phyloP scores from a whole-genome alignment of 1,140 invertebrate genomes.

The Drosophila malerkotliana region DNA sequence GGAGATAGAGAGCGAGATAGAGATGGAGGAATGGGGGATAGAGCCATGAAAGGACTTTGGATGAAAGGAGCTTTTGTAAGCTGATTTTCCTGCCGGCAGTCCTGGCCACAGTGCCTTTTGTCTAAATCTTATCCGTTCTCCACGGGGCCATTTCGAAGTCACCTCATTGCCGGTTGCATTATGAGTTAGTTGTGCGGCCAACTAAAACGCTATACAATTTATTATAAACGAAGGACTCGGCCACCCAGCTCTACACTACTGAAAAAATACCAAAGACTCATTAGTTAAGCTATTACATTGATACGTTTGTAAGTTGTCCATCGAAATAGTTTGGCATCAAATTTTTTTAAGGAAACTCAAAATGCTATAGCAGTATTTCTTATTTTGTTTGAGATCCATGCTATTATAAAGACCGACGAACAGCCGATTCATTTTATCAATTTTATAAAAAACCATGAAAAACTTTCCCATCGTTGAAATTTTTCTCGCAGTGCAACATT shows the following conservation, averaged over 20 bases:
- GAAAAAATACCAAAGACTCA: neutral
- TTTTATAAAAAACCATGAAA: too few relatives aligned
- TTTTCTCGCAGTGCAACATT: neutral
- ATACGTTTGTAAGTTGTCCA: too few relatives aligned
- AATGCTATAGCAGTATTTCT: too few relatives aligned
- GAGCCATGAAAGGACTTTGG: neutral
- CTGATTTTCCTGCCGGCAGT: conserved; percentile 49
- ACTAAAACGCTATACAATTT: conserved; percentile 63
- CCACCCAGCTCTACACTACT: neutral
- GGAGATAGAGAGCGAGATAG: neutral
- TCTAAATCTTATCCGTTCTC: conserved; percentile 38
- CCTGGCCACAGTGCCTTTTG: conserved; percentile 23
- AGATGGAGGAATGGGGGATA: neutral
- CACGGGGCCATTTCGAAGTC: conserved; percentile 48
- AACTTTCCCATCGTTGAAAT: neutral
- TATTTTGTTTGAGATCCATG: too few relatives aligned
- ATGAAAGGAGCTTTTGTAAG: conserved; percentile 56
- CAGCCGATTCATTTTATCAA: too few relatives aligned
- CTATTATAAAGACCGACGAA: too few relatives aligned
- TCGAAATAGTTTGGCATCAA: too few relatives aligned
- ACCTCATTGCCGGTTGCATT: conserved; percentile 53
- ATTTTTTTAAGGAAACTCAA: too few relatives aligned
- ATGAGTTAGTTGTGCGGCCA: conserved; percentile 55
- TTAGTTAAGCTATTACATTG: too few relatives aligned
- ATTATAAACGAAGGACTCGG: conserved; percentile 35